phyloP scores from a whole-genome alignment of 2,113 vertebrate genomes.

The Gobius niger region DNA sequence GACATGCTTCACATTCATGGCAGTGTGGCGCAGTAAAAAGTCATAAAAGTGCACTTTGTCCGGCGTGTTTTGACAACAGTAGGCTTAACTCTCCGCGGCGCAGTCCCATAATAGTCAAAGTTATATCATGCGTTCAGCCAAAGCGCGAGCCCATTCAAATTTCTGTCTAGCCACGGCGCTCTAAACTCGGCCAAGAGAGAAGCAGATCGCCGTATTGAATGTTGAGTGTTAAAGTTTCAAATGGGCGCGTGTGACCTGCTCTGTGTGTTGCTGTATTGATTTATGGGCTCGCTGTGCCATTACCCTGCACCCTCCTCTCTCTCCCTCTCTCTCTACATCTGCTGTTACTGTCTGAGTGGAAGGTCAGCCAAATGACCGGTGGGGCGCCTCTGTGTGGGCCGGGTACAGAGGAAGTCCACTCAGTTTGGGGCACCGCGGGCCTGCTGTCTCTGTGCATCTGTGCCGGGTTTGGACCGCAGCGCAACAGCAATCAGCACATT shows the following conservation, averaged over 20 bases:
- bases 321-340: slow-evolving; percentile 58
- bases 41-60: neutral
- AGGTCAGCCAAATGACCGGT: slow-evolving; percentile 71
- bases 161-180: neutral
- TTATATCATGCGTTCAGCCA: neutral
- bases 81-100: neutral
- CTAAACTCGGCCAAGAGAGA: neutral
- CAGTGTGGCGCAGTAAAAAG: neutral
- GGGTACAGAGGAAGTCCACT: slow-evolving; percentile 61
- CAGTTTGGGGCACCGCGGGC: slow-evolving; percentile 50
- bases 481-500: slow-evolving; percentile 53
- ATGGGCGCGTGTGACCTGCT: neutral
- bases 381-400: slow-evolving; percentile 52
- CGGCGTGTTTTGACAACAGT: neutral
- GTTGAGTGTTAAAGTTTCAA: neutral
- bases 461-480: slow-evolving; percentile 49
- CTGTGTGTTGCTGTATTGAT: slow-evolving; percentile 35
- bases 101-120: neutral
- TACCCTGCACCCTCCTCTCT: slow-evolving; percentile 19
- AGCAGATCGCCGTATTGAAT: neutral
- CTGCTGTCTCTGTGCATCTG: slow-evolving; percentile 70
- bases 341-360: slow-evolving; percentile 63
- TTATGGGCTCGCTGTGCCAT: slow-evolving; percentile 43
- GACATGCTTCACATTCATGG: neutral
- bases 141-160: neutral